A percentile compares a stretch with the other conserved stretches of the same genome.
Evolutionary conservation across 2,888 invertebrate species (phyloP).

Genomic region (Melanchra persicariae): DNA sequence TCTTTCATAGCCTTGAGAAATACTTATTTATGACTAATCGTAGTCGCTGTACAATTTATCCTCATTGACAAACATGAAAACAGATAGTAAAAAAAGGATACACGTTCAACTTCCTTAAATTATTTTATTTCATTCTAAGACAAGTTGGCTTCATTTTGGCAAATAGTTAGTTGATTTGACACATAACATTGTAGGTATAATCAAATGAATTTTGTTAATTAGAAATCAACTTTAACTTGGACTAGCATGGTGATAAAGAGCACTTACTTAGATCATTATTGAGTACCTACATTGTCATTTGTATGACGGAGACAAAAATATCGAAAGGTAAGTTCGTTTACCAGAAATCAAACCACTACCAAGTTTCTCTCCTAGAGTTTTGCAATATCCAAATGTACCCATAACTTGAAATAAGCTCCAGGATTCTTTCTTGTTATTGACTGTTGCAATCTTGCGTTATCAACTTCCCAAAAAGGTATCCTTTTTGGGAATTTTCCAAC

Average conservation of each 20-base stretch:
- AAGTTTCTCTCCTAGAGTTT: not conserved
- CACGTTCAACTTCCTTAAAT: conserved; percentile 29
- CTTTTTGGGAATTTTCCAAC: not conserved
- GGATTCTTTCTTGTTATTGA: conserved; percentile 3
- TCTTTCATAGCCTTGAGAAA: conserved; percentile 78
- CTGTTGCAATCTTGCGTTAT: not conserved
- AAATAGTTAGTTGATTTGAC: too few species aligned
- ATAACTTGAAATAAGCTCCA: not conserved
- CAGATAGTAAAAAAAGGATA: conserved; percentile 60
- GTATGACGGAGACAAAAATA: not conserved
- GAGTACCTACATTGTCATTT: not conserved
- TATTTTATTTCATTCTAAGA: conserved; percentile 32
- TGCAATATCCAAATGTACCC: not conserved
- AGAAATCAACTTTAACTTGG: not conserved
- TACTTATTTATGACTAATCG: conserved; percentile 79
- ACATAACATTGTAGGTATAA: not conserved
- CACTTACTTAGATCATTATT: not conserved
- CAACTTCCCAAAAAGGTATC: not conserved
- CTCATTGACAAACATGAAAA: conserved; percentile 71
- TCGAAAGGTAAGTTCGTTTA: not conserved
- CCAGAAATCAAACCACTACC: not conserved
- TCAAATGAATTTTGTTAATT: too few species aligned
- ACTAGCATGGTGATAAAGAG: not conserved
- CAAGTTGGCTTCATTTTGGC: conserved; percentile 17
- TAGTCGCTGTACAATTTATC: conserved; percentile 73